Evolutionary conservation across 2,797 vertebrate species (phyloP).

Genomic region (Linurgus olivaceus): DNA sequence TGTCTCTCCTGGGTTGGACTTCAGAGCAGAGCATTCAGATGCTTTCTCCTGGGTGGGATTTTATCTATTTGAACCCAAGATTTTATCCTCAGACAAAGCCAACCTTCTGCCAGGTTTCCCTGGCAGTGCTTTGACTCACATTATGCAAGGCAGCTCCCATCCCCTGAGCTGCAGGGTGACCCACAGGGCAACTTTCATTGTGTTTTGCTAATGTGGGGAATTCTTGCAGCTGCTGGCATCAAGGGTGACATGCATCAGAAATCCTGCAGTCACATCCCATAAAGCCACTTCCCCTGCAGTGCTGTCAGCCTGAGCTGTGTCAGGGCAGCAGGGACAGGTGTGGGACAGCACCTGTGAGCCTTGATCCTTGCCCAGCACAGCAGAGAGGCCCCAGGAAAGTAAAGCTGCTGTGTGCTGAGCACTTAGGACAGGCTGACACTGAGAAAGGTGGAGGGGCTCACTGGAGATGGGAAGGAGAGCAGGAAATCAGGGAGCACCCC

Average conservation of each 20-base stretch:
- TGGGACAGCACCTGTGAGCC: neutral
- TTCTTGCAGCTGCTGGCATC: neutral
- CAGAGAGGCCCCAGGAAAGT: neutral
- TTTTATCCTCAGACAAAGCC: neutral
- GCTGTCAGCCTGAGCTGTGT: neutral
- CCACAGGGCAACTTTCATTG: neutral
- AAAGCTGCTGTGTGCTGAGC: neutral
- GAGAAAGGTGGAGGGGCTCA: neutral
- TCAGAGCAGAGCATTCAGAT: neutral
- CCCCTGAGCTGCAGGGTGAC: neutral
- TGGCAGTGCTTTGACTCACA: neutral
- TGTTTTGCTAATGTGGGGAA: neutral
- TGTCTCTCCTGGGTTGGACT: neutral
- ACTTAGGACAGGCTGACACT: neutral
- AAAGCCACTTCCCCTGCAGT: neutral
- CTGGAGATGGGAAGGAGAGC: neutral
- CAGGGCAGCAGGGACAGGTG: neutral
- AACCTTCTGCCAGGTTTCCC: neutral
- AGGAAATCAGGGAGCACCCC: neutral
- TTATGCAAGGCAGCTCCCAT: neutral
- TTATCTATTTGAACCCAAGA: neutral
- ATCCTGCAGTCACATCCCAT: neutral
- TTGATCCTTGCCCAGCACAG: neutral
- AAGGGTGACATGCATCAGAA: neutral
- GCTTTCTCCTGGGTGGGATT: neutral